Evolutionary conservation across 2,797 vertebrate genomes (phyloP).

Genomic region (Leuciscus waleckii): DNA sequence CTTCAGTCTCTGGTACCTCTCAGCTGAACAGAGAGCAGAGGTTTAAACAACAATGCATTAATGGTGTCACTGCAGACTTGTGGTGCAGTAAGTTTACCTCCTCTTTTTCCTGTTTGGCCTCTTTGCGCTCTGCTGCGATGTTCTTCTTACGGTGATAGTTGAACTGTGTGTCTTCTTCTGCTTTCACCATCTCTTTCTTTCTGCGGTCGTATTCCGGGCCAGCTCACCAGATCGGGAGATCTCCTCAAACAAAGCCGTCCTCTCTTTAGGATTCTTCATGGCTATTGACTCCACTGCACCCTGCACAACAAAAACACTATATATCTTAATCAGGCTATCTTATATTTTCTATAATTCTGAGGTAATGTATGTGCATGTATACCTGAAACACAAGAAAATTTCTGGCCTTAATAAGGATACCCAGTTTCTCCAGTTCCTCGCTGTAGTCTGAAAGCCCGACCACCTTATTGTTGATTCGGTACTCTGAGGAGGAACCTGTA

Average conservation of each 20-base stretch:
- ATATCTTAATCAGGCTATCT: not conserved
- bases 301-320: constrained; percentile 64
- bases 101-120: constrained; percentile 98
- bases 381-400: constrained; percentile 97
- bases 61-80: not conserved
- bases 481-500: constrained; percentile 92
- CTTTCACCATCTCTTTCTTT: constrained; percentile 99
- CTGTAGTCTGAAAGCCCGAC: constrained; percentile 92
- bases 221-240: constrained; percentile 91
- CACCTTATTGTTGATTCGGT: constrained; percentile 93
- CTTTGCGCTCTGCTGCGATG: constrained; percentile 95
- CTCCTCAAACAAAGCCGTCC: constrained; percentile 94
- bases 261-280: constrained; percentile 93
- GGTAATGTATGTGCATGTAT: not conserved
- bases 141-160: constrained; percentile 99
- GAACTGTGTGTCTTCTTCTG: constrained; percentile 97
- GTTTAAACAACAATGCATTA: not conserved
- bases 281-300: constrained; percentile 95
- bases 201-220: constrained; percentile 81
- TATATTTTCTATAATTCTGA: not conserved
- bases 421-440: constrained; percentile 92
- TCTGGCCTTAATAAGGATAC: constrained; percentile 93
- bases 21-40: constrained; percentile 74
- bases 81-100: constrained; percentile 77
- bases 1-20: constrained; percentile 94